phyloP scores from a whole-genome alignment of 2,797 vertebrate species.

The Propithecus perrieri region DNA sequence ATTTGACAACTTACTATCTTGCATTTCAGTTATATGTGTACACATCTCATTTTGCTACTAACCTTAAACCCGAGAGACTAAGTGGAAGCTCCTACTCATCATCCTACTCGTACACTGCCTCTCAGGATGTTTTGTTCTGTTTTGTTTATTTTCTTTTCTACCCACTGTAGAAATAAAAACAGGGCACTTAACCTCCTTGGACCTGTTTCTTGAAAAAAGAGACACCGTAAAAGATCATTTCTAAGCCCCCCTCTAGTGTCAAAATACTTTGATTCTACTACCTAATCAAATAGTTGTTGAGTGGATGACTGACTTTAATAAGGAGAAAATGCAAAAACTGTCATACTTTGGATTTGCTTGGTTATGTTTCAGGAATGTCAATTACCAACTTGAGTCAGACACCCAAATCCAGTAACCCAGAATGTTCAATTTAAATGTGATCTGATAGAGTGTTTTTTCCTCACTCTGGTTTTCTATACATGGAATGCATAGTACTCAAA shows the following conservation, averaged over 20 bases:
- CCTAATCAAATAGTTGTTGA: slow-evolving; percentile 36
- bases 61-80: neutral
- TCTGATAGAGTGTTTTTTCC: neutral
- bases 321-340: neutral
- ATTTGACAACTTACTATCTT: neutral
- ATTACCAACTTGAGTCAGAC: neutral
- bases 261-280: slow-evolving; percentile 30
- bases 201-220: slow-evolving; percentile 18
- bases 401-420: neutral
- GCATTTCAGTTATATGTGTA: neutral
- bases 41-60: neutral
- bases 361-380: slow-evolving; percentile 1
- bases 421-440: neutral
- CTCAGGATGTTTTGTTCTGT: slow-evolving; percentile 16
- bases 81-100: neutral
- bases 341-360: neutral
- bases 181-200: slow-evolving; percentile 11
- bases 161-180: slow-evolving; percentile 36
- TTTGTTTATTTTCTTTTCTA: slow-evolving; percentile 60
- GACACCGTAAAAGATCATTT: neutral
- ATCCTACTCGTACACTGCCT: neutral
- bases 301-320: neutral
- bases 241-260: neutral
- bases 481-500: neutral
- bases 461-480: neutral